phyloP scores from a whole-genome alignment of 2,797 vertebrate species.

The Columba guinea region DNA sequence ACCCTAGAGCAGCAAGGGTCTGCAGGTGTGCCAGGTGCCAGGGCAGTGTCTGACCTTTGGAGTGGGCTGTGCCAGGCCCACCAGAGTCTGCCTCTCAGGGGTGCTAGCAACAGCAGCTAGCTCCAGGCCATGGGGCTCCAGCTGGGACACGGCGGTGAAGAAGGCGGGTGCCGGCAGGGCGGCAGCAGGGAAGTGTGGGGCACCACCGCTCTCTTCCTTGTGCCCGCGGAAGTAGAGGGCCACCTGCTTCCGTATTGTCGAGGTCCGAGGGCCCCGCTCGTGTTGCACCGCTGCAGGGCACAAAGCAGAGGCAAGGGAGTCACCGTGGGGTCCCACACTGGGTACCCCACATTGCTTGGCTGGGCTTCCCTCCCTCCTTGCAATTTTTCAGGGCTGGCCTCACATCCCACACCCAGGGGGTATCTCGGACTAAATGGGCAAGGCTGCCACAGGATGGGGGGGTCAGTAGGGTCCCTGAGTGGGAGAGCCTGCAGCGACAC shows the following conservation, averaged over 20 bases:
- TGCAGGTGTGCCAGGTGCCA: accelerated
- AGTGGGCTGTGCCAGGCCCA: slow-evolving; percentile 95
- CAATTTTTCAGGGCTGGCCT: not conserved
- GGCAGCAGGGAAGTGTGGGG: slow-evolving; percentile 88
- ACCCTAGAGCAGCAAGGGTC: not conserved
- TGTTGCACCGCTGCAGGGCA: slow-evolving; percentile 92
- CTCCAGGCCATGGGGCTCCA: slow-evolving; percentile 94
- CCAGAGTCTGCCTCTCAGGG: slow-evolving; percentile 91
- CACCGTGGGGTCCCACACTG: accelerated
- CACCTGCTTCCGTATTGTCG: slow-evolving; percentile 98
- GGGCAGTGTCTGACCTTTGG: slow-evolving; percentile 85
- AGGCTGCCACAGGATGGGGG: not conserved
- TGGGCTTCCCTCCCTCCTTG: not conserved
- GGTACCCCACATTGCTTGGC: accelerated
- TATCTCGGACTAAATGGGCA: not conserved
- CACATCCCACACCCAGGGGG: accelerated
- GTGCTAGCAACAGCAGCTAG: slow-evolving; percentile 88
- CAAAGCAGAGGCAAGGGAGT: not conserved
- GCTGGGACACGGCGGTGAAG: slow-evolving; percentile 94
- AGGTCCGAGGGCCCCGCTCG: slow-evolving; percentile 94
- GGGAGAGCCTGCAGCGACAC: not conserved
- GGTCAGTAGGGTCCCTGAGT: too few relatives aligned
- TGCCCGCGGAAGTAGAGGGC: slow-evolving; percentile 98
- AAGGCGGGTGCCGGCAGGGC: slow-evolving; percentile 91
- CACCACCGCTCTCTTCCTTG: slow-evolving; percentile 91